Base-by-base conservation (phyloP, 1,140 invertebrate genomes). In the Mercenaria mercenaria region DNA sequence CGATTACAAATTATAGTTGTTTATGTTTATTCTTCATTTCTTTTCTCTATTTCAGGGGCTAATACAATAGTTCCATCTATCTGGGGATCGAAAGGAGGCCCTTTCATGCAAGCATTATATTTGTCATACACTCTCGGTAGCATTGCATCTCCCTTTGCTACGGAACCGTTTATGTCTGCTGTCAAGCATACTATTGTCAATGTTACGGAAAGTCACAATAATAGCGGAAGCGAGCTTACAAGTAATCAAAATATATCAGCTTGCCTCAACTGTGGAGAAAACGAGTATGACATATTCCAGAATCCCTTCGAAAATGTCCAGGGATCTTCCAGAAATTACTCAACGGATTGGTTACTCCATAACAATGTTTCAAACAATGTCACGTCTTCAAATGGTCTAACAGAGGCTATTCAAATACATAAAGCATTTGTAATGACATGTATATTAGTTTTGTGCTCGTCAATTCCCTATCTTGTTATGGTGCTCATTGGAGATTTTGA, bases 61-160 rank as follows among this genome's bases (percentile, higher is more conserved):
- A 96, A 96, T 92, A 95, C 96, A 6, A 91, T 95, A 59, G 95
- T 95, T 80, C 83, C 96, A 39, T 92, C 95, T 69, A 91, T 96
- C 10, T 96, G 96, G 96, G 95, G 95, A 15, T 91, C 93, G 43
- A 92, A 95, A 41, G 95, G 95, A 10, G 77, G 85, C 15, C 90
- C 86, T 0, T 91, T 84, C 72, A 86, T 91, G 82, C 90, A 91
- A 61, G 76, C 81, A 0, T 34, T 91, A 10, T 83, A 91, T 61
- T 80, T 91, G 29, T 47, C 76, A 4, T 91, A 89, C 69, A 81
- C 90, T 0, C 1, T 85, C 32, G 90, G 90, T 10, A 85, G 86
- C 4, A 85, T 91, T 43, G 29, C 83, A 0, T 29, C 81, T 39
- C 90, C 90, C n/a, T 89, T 91, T 20, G 79, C 74, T 18, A 89